Evolutionary conservation across 2,113 vertebrate genomes (phyloP).

Genomic region (Ornithorhynchus anatinus): DNA sequence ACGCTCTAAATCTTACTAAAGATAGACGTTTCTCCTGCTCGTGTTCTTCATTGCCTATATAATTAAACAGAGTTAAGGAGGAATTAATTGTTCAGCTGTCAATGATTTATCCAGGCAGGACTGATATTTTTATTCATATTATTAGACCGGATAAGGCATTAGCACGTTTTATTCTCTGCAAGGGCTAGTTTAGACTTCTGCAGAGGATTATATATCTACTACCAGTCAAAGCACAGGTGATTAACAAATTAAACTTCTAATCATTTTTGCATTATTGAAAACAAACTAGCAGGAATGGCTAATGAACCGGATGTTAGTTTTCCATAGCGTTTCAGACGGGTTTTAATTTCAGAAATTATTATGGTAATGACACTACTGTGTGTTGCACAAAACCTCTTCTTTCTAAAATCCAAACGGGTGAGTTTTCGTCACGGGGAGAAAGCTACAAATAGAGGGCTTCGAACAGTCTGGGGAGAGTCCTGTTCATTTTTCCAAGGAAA

Average conservation of each 20-base stretch:
- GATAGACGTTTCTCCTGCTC: constrained; percentile 56
- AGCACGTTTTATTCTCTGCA: constrained; percentile 76
- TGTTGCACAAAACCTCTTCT: constrained; percentile 70
- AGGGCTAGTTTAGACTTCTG: constrained; percentile 83
- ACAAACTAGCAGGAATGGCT: constrained; percentile 80
- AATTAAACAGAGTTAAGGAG: constrained; percentile 74
- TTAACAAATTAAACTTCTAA: constrained; percentile 83
- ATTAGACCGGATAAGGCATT: constrained; percentile 74
- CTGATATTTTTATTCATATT: constrained; percentile 71
- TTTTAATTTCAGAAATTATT: constrained; percentile 84
- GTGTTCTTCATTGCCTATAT: constrained; percentile 66
- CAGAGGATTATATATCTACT: constrained; percentile 75
- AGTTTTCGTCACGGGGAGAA: constrained; percentile 71
- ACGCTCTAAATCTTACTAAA: constrained; percentile 61
- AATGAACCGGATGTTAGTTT: constrained; percentile 82
- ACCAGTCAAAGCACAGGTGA: constrained; percentile 82
- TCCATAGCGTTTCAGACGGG: constrained; percentile 80
- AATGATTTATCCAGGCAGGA: constrained; percentile 72
- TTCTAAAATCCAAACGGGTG: constrained; percentile 68
- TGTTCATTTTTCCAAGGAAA: constrained; percentile 36
- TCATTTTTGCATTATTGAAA: constrained; percentile 83
- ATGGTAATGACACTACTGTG: constrained; percentile 76
- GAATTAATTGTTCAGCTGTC: constrained; percentile 77
- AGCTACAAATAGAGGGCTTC: constrained; percentile 63
- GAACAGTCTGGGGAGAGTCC: constrained; percentile 57